Base-by-base conservation (phyloP, 2,888 invertebrate species). In the Cephus runcator region DNA sequence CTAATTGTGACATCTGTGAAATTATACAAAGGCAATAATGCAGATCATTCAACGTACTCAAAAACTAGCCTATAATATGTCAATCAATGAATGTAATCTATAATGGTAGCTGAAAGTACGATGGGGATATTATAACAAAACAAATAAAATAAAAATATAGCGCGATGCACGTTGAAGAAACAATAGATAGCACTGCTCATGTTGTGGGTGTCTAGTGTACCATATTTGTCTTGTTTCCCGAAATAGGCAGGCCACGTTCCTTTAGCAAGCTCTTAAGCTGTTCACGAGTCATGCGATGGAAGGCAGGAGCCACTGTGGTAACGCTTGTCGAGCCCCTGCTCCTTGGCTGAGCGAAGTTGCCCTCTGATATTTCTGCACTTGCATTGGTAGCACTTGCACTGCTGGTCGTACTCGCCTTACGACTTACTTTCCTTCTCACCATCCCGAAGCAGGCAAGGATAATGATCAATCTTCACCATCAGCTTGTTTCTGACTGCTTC, bases 251-350 rank as follows among this genome's bases (percentile, higher is more conserved):
- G 83, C 86, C 85, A 85, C 87, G 88, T 84, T 87, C 88, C 85
- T 87, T 89, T 87, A 90, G 85, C 85, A 88, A 85, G 83, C 86
- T 83, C 84, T 86, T 87, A 87, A 89, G 87, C 83, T 88, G 87
- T 86, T 87, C 88, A 81, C 86, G 86, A 79, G 87, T 85, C 86
- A 88, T 87, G 83, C 85, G 86, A 84, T 86, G 87, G 83, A 87
- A 85, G 78, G 83, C 83, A 81, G 88, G 82, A 80, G 84, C 80
- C 82, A 87, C 76, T 78, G 82, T 83, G 78, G 84, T 86, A 79
- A 85, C 81, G 84, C 83, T 87, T 77, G 82, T 83, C 75, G 85
- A 86, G 76, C 85, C 83, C 75, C 83, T 83, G 81, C 84, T 86
- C 83, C 80, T 82, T 77, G 81, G 82, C 76, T 83, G 85, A 84